Evolutionary conservation across 2,888 invertebrate genomes (phyloP), one percentile per base, ranked within the genome.

Genomic region (Nyleta sp.): DNA sequence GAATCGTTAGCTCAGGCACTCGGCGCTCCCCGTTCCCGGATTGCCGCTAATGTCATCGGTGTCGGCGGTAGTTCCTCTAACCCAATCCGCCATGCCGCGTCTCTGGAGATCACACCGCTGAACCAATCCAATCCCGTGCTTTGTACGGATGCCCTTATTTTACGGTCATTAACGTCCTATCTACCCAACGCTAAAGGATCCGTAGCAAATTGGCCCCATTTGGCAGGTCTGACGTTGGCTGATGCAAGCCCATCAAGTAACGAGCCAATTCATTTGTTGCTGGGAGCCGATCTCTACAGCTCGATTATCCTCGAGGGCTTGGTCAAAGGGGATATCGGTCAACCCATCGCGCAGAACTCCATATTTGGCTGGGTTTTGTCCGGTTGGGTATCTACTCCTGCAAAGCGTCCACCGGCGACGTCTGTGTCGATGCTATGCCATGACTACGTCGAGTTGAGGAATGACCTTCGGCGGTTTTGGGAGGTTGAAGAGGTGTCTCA

Each of bases 381-480:
- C 4, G 46, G 46, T n/a, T 46, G 46, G 46, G 22, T 17, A 2
- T 13, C 42, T 4, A 4, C 13, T 42, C 13, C 22, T 5, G 2
- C 20, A n/a, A 10, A 10, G n/a, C 4, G 8, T 8, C 38, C 38
- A 38, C 38, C 38, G n/a, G 10, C 22, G 8, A 10, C 38, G 0
- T 13, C 55, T 8, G 55, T 55, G n/a, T 1, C 55, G 6, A 20
- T 55, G 55, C 40, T 40, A 8, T 55, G 40, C 15, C 55, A 55
- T 33, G 22, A 40, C 4, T 40, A n/a, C 11, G 13, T 20, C 7
- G 20, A 38, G 2, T 22, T 55, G 0, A 38, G 38, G 20, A 13
- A 18, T 22, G 55, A 55, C 3, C 40, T 55, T 2, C 59, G 59
- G 1, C 17, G 28, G 13, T 62, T 62, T 31, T 62, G 60, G 60